Evolutionary conservation across 2,797 vertebrate genomes (phyloP), one percentile per base, ranked within the genome.

Genomic region (Lepilemur ruficaudatus): DNA sequence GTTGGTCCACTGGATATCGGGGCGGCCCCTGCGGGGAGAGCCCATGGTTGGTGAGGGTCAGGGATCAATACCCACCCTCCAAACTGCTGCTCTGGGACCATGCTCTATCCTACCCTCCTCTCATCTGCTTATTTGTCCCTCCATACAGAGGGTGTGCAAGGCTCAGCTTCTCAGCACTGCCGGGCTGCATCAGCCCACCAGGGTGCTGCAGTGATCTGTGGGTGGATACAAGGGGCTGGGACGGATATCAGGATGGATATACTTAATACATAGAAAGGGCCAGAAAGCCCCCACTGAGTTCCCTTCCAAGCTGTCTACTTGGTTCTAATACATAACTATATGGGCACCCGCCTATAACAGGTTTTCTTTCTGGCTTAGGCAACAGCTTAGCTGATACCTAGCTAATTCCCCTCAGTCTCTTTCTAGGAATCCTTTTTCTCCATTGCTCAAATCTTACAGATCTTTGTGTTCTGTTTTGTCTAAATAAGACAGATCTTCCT

Each of bases 1-100:
- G 98, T 99, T 99, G 98, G 99, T 99, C 99, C 99, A 99, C 96
- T 99, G 99, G 98, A 99, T 99, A 96, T 99, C 99, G 0, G 99
- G 99, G 98, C 99, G 99, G 25, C 99, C 99, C 93, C 99, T 99
- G 98, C 10, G 93, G 72, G 63, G 35, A 84, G 3, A 96, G 69
- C 52, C 50, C 15, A 18, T 1, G 38, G 63, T 93, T 52, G 72
- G 52, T 18, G 41, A 87, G 46, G 32, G 57, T 83, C 86, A 59
- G 61, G 48, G 30, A 50, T 35, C 50, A 28, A 35, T 63, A 23
- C 55, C 50, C 55, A 92, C 2, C 30, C 23, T 83, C 50, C n/a
- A 28, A 12, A 43, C 46, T 41, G 52, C n/a, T 41, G 35, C 22
- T 35, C 4, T 1, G 80, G 50, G 41, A 6, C 35, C 35, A 5